phyloP scores from a whole-genome alignment of 1,140 invertebrate genomes.

The Dryas iulia region DNA sequence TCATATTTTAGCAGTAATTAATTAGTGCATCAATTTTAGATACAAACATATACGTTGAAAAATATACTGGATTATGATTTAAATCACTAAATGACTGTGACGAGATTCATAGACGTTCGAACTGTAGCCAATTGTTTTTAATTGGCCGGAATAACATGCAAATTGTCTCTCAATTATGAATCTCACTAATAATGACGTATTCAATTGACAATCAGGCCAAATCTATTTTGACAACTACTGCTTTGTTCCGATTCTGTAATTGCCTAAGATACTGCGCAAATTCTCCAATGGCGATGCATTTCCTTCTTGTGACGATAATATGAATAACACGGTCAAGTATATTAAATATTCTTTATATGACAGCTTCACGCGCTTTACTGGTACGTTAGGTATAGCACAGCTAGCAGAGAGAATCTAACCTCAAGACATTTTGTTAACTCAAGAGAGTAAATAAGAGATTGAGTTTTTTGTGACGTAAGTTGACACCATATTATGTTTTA shows the following conservation, averaged over 20 bases:
- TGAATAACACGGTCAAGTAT: too few species aligned
- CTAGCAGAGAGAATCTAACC: too few species aligned
- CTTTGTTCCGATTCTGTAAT: constrained; percentile 22
- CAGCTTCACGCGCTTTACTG: too few species aligned
- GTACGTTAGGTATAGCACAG: too few species aligned
- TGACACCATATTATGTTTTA: too few species aligned
- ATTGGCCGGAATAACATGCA: constrained; percentile 34
- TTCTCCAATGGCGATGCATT: background rate
- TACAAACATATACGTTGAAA: background rate
- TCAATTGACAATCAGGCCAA: constrained; percentile 45
- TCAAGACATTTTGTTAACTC: too few species aligned
- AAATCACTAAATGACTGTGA: constrained; percentile 9
- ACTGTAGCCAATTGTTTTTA: constrained; percentile 34
- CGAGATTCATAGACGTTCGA: constrained; percentile 15
- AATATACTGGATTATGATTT: background rate
- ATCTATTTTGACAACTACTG: constrained; percentile 37
- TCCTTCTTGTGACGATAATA: too few species aligned
- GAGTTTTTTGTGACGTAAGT: too few species aligned
- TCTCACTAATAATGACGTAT: constrained; percentile 34
- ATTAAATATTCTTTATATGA: too few species aligned
- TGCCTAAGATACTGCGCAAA: constrained; percentile 11
- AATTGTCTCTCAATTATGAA: constrained; percentile 38
- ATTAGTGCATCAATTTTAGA: too few species aligned
- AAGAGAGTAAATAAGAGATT: too few species aligned
- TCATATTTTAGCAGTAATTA: too few species aligned